phyloP scores from a whole-genome alignment of 2,113 vertebrate species.

The Calypte anna region DNA sequence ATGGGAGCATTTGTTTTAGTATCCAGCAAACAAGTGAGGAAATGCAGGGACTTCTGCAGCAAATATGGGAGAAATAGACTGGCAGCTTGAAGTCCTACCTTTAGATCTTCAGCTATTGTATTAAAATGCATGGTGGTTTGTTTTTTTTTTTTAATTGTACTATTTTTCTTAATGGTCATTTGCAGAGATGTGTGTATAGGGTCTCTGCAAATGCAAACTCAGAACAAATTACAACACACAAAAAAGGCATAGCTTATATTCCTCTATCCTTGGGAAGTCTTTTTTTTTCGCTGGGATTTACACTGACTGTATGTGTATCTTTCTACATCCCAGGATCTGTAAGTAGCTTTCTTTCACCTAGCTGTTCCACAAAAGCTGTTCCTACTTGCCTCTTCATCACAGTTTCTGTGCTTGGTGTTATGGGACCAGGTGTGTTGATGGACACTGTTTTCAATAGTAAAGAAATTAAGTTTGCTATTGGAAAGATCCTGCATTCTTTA shows the following conservation, averaged over 20 bases:
- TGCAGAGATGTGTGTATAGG: background rate
- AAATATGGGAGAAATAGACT: background rate
- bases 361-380: background rate
- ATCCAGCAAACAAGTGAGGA: background rate
- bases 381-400: background rate
- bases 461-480: conserved; percentile 34
- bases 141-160: background rate
- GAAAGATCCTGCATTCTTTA: conserved; percentile 2
- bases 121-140: background rate
- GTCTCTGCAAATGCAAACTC: background rate
- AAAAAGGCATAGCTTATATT: background rate
- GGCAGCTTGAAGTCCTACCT: background rate
- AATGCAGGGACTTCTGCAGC: background rate
- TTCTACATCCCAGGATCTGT: background rate
- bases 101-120: background rate
- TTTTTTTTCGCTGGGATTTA: background rate
- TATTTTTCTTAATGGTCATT: background rate
- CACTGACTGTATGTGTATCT: background rate
- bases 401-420: background rate
- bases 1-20: background rate
- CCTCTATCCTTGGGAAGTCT: background rate
- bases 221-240: background rate
- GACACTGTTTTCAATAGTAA: conserved; percentile 47
- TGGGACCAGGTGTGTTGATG: background rate
- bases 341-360: background rate